phyloP scores from a whole-genome alignment of 2,797 vertebrate genomes.

The Podarcis lilfordi region DNA sequence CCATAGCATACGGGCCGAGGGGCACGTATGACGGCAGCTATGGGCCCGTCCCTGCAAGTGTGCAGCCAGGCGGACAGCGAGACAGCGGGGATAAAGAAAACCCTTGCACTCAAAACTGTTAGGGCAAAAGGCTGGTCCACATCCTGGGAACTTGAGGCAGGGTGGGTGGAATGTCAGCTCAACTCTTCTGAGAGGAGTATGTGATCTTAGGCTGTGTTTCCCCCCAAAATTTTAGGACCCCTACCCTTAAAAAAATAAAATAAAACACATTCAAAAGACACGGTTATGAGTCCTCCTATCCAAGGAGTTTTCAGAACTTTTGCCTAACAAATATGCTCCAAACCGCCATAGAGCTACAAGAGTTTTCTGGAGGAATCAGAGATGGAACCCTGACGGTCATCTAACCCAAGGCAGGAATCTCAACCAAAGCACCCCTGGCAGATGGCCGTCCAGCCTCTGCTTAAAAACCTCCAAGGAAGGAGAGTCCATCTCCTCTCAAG shows the following conservation, averaged over 20 bases:
- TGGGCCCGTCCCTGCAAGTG: not conserved
- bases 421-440: too few species aligned
- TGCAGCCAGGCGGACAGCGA: not conserved
- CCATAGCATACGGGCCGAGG: not conserved
- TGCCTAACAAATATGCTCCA: not conserved
- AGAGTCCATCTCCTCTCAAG: too few species aligned
- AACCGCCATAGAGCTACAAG: not conserved
- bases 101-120: slow-evolving; percentile 15
- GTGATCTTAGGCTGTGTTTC: too few species aligned
- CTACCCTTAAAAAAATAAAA: not conserved
- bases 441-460: too few species aligned
- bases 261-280: not conserved
- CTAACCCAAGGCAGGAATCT: too few species aligned
- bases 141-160: not conserved
- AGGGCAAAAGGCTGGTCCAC: not conserved
- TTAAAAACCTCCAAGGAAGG: too few species aligned
- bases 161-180: not conserved
- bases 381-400: not conserved
- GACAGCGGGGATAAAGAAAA: not conserved
- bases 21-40: slow-evolving; percentile 33
- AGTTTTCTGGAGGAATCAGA: not conserved
- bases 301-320: not conserved
- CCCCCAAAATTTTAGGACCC: not conserved
- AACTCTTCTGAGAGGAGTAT: not conserved
- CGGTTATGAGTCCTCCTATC: not conserved